Conservation (phyloP, 1,140 invertebrate species). For the Acromyrmex heyeri region DNA sequence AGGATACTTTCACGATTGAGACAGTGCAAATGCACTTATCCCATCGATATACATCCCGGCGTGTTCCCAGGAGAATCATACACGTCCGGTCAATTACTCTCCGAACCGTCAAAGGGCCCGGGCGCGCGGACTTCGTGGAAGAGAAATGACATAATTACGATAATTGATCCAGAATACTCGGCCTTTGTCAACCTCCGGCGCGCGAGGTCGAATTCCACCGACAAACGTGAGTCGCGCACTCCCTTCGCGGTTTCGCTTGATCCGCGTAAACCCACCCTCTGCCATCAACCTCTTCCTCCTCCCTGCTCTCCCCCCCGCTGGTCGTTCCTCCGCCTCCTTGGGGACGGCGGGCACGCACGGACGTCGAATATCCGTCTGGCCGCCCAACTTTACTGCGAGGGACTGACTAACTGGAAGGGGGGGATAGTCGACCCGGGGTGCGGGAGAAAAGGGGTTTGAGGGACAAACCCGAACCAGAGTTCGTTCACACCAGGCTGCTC, state of each 20-base stretch:
- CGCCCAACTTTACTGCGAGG: slow-evolving; percentile 75
- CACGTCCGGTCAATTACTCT: slow-evolving; percentile 70
- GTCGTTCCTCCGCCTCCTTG: slow-evolving; percentile 54
- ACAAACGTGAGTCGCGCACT: slow-evolving; percentile 61
- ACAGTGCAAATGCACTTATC: slow-evolving; percentile 18
- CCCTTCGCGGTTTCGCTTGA: slow-evolving; percentile 41
- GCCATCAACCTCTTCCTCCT: slow-evolving; percentile 19
- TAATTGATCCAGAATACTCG: slow-evolving; percentile 74
- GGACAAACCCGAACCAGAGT: slow-evolving; percentile 75
- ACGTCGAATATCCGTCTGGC: slow-evolving; percentile 81
- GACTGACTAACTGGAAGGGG: slow-evolving; percentile 66
- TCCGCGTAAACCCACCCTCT: slow-evolving; percentile 54
- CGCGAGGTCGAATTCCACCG: slow-evolving; percentile 74
- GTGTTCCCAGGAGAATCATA: slow-evolving; percentile 18
- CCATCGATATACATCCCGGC: slow-evolving; percentile 48
- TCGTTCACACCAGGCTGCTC: slow-evolving; percentile 80
- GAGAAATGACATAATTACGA: slow-evolving; percentile 73
- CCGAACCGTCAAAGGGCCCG: slow-evolving; percentile 58
- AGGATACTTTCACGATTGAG: not conserved
- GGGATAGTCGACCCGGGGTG: slow-evolving; percentile 37
- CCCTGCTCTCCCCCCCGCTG: not conserved
- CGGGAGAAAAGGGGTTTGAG: slow-evolving; percentile 17
- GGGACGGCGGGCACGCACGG: slow-evolving; percentile 75
- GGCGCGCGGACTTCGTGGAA: slow-evolving; percentile 41
- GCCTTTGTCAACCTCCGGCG: slow-evolving; percentile 64